These are phyloP conservation scores for Nemoura dubitans DNA, from an alignment of 2,888 invertebrate genomes.

Conservation along the genomic window DNA sequence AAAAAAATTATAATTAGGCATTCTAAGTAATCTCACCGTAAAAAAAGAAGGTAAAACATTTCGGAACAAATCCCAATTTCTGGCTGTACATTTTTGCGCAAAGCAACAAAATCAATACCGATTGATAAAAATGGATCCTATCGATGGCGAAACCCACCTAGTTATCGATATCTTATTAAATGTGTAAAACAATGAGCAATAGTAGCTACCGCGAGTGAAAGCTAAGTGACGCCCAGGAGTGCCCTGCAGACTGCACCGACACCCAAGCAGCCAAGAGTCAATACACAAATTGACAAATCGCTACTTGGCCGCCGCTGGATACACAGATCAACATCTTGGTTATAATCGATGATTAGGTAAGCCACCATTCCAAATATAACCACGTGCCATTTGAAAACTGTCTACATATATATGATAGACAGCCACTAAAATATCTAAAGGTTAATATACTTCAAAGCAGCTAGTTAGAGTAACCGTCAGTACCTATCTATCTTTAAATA, in stretches of 20 bases:
- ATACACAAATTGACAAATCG: neutral
- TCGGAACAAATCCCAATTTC: neutral
- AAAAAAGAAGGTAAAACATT: neutral
- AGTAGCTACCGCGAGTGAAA: neutral
- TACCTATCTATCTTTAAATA: neutral
- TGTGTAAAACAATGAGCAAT: slow-evolving; percentile 13
- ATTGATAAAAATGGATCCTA: neutral
- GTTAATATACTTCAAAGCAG: neutral
- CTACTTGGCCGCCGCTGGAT: neutral
- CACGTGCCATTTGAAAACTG: neutral
- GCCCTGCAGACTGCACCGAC: neutral
- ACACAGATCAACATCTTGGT: neutral
- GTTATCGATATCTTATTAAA: slow-evolving; percentile 24
- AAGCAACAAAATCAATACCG: neutral
- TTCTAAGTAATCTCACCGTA: neutral
- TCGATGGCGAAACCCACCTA: neutral
- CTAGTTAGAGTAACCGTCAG: neutral
- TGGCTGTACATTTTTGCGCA: neutral
- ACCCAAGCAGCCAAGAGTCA: neutral
- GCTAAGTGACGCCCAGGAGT: neutral
- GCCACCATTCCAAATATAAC: neutral
- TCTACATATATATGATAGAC: too few relatives aligned
- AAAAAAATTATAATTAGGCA: neutral
- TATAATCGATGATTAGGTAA: neutral
- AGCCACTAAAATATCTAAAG: neutral